Base-by-base conservation (phyloP, 2,113 vertebrate species). In the Tamias sibiricus region DNA sequence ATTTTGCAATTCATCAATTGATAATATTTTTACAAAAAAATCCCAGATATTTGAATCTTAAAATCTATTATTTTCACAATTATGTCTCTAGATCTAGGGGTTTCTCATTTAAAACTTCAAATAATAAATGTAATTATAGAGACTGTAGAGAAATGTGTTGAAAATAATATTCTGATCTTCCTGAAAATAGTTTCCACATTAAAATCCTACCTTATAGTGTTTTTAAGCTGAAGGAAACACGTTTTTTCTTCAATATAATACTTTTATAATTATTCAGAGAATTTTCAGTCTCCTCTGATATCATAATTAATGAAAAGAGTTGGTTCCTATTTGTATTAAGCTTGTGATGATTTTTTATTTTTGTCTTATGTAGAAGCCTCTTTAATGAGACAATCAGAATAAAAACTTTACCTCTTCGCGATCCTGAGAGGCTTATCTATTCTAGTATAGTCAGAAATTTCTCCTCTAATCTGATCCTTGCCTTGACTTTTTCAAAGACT, bases 231-330 rank as follows among this genome's bases (percentile, higher is more conserved):
- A 83, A 52, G 2, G 6, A 95, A 77, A 44, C 17, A 77, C 57
- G 8, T 64, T 93, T 97, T 49, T 92, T 96, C 76, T 90, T 80
- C 30, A 86, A 64, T 68, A 96, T 92, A 64, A 85, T 90, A 68
- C 9, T 30, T 59, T 54, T 14, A 64, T 59, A 94, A 54, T 76
- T n/a, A 64, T 85, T 85, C 49, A 75, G 26, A 47, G 2, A 8
- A 1, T 1, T 66, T 87, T 82, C 57, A 3, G 0, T 75, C 64
- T 87, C 8, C 10, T 75, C 19, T 62, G 68, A 74, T 47, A 28
- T 4, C 4, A 1, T 57, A 59, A 40, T 66, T 81, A 69, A 96
- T 75, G 52, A 74, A 89, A 97, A 74, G 11, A 75, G 4, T 44
- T 89, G 0, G 6, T 8, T 84, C 1, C 0, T 85, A 49, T 59